Evolutionary conservation across 2,888 invertebrate genomes (phyloP).

Genomic region (Biston betularia): DNA sequence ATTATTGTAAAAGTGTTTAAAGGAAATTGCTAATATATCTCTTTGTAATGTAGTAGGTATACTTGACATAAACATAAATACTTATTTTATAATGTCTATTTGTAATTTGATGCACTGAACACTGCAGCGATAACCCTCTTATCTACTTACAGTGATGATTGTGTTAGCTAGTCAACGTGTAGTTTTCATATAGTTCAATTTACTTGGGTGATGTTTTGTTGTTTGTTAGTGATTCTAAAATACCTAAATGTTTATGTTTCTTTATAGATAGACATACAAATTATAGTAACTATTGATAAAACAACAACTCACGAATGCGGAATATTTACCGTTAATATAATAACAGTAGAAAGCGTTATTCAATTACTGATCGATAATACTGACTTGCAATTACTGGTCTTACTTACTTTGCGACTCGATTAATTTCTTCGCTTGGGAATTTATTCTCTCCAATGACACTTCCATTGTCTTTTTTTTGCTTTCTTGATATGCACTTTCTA

Average conservation of each 20-base stretch:
- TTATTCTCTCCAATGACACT: slow-evolving; percentile 54
- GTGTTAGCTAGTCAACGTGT: no score
- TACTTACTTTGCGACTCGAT: slow-evolving; percentile 59
- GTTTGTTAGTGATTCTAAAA: background rate
- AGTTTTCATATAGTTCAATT: no score
- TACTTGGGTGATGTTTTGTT: background rate
- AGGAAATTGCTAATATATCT: no score
- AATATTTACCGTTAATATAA: slow-evolving; percentile 50
- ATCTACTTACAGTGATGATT: no score
- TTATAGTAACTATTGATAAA: slow-evolving; percentile 18
- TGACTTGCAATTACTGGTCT: slow-evolving; percentile 59
- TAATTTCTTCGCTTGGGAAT: slow-evolving; percentile 61
- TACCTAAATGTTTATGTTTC: no score
- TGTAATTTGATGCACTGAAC: no score
- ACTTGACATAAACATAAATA: no score
- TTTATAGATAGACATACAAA: background rate
- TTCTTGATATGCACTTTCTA: slow-evolving; percentile 62
- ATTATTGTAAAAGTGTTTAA: no score
- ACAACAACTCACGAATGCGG: slow-evolving; percentile 41
- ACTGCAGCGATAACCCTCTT: no score
- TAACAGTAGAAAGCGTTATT: slow-evolving; percentile 61
- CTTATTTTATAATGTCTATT: no score
- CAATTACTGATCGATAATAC: slow-evolving; percentile 55
- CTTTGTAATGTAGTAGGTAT: no score
- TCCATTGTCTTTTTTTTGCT: slow-evolving; percentile 64